Base-by-base conservation (phyloP, 1,140 invertebrate genomes). In the Callitettix versicolor region DNA sequence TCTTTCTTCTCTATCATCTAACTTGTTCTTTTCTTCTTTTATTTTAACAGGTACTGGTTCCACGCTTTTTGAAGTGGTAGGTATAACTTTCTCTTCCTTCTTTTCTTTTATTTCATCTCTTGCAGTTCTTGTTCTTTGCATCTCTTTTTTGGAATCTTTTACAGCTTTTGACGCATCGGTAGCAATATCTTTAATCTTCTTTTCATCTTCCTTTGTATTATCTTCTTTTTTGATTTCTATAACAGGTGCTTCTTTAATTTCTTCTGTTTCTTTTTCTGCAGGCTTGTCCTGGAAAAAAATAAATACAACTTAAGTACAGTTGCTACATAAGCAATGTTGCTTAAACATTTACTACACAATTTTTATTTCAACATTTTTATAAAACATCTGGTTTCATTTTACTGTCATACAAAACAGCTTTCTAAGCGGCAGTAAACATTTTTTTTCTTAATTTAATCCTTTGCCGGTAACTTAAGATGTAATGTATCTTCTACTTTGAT, bases 241-340 rank as follows among this genome's bases (percentile, higher is more conserved):
- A 68, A 88, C 88, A 63, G 88, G 60, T 88, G 86, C 86, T 60
- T 83, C 80, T 5, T 78, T 74, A 57, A 70, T 67, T 58, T 58
- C 62, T 46, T 60, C 55, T 26, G 21, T 62, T 20, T 69, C 68
- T 22, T 68, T 64, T 3, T 68, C 65, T 18, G 60, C 58, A n/a
- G 53, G 46, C 49, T 67, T 69, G 0, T 55, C 49, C 0, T 64
- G 61, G 36, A 49, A 40, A 33, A 30, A 6, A 34, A 12, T 43
- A 18, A 43, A 43, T 9, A 6, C 6, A 43, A 43, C 14, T 36
- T n/a, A n/a, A n/a, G n/a, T n/a, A n/a, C n/a, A n/a, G n/a, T n/a
- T n/a, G n/a, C n/a, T n/a, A n/a, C n/a, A n/a, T n/a, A n/a, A n/a
- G n/a, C n/a, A n/a, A n/a, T n/a, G n/a, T n/a, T n/a, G n/a, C n/a